These are phyloP conservation scores for Nebria brevicollis DNA, from an alignment of 2,888 invertebrate species.

Conservation along the genomic window DNA sequence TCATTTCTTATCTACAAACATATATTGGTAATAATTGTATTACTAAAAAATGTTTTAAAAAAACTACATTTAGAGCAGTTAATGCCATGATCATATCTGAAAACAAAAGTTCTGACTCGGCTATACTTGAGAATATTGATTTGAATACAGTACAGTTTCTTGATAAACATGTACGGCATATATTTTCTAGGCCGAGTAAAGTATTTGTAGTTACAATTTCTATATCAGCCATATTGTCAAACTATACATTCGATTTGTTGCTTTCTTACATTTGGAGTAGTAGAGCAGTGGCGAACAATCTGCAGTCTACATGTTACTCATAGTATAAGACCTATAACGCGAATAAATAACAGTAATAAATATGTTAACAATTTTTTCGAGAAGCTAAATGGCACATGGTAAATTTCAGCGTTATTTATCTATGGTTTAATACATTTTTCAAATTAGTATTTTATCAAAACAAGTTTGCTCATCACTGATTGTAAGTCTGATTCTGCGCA, in stretches of 20 bases:
- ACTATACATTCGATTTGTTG: not conserved
- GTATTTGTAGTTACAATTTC: not conserved
- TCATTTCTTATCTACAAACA: constrained; percentile 30
- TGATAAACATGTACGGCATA: constrained; percentile 10
- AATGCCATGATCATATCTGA: constrained; percentile 17
- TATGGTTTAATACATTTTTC: too few relatives aligned
- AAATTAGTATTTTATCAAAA: too few relatives aligned
- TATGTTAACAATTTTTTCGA: too few relatives aligned
- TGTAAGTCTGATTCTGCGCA: too few relatives aligned
- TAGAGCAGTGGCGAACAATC: too few relatives aligned
- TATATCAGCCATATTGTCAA: not conserved
- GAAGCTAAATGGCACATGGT: too few relatives aligned
- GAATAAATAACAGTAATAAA: too few relatives aligned
- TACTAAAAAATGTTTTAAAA: not conserved
- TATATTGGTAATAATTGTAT: not conserved
- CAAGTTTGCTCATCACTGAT: too few relatives aligned
- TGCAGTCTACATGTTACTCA: too few relatives aligned
- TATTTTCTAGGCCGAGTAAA: not conserved
- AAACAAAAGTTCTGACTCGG: constrained; percentile 1
- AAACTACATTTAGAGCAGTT: not conserved
- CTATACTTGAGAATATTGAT: constrained; percentile 9
- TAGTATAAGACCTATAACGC: too few relatives aligned
- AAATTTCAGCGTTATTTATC: too few relatives aligned
- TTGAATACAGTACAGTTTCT: not conserved
- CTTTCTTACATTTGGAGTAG: too few relatives aligned